These are phyloP conservation scores for Alethe castanea DNA, from an alignment of 2,113 vertebrate genomes.

Conservation along the genomic window DNA sequence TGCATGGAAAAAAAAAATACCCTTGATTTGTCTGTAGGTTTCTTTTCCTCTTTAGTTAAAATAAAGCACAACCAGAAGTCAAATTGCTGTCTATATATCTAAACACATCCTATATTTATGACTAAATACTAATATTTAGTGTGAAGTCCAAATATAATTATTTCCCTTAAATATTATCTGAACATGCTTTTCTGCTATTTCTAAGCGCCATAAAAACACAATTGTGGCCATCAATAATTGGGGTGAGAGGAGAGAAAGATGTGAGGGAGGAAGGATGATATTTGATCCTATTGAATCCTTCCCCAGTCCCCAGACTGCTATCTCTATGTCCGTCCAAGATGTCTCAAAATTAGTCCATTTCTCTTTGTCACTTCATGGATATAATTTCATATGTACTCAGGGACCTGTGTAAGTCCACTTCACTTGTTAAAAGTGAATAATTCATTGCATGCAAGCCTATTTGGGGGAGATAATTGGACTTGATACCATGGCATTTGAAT, in stretches of 20 bases:
- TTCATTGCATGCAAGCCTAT: neutral
- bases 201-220: neutral
- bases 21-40: neutral
- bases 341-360: neutral
- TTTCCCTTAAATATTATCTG: neutral
- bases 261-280: neutral
- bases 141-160: neutral
- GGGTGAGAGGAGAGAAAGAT: neutral
- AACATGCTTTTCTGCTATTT: neutral
- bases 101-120: neutral
- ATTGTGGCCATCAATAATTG: fast-evolving
- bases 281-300: neutral
- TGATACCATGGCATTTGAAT: neutral
- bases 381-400: neutral
- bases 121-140: neutral
- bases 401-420: neutral
- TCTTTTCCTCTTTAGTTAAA: neutral
- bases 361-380: neutral
- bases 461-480: neutral
- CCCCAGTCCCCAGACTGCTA: neutral
- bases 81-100: neutral
- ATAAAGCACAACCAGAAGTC: neutral
- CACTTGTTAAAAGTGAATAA: neutral
- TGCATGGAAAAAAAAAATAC: neutral
- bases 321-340: neutral